Base-by-base conservation (phyloP, 2,888 invertebrate species). In the Ellobium chinense region DNA sequence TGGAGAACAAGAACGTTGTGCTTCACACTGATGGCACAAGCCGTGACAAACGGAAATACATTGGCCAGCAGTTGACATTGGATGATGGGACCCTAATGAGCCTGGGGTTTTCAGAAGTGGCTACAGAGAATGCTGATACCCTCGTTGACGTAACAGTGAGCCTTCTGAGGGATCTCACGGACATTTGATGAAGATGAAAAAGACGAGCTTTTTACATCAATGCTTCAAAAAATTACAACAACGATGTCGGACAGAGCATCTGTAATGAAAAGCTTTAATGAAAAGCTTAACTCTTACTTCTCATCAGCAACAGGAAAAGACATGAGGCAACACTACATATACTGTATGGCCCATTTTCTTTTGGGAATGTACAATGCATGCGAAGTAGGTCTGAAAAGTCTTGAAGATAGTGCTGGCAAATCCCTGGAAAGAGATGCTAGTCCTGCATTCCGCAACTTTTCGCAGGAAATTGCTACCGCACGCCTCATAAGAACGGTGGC, bases 21-120 rank as follows among this genome's bases (percentile, higher is more conserved):
- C 63, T 63, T 18, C 63, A 63, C 63, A 18, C 63, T 27, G 63
- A 63, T 63, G 63, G 27, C 2, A 63, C 63, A 18, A 63, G 63
- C 63, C n/a, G 29, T 3, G 3, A 63, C 4, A 63, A 63, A 27
- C n/a, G 31, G 27, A 63, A 63, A 29, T 63, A 4, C 27, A 29
- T 63, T 4, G 63, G 63, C 7, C 63, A 63, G 12, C 63, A 63
- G 63, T 2, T 63, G 18, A 63, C 63, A 5, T 12, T 63, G 2
- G 63, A 63, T 63, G 27, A 63, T 27, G 63, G 63, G 2, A 63
- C 27, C 3, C 4, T 27, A 4, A 9, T 63, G 14, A 63, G 63
- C 27, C 31, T 63, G 29, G 63, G 63, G 4, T 63, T 63, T 29
- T 4, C 2, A 2, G 63, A 18, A 12, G 63, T 63, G 63, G 63